A percentile compares a stretch with the other conserved stretches of the same genome.
These are phyloP conservation scores for Lacerta viridis DNA, from an alignment of 2,797 vertebrate genomes.

Conservation along the genomic window DNA sequence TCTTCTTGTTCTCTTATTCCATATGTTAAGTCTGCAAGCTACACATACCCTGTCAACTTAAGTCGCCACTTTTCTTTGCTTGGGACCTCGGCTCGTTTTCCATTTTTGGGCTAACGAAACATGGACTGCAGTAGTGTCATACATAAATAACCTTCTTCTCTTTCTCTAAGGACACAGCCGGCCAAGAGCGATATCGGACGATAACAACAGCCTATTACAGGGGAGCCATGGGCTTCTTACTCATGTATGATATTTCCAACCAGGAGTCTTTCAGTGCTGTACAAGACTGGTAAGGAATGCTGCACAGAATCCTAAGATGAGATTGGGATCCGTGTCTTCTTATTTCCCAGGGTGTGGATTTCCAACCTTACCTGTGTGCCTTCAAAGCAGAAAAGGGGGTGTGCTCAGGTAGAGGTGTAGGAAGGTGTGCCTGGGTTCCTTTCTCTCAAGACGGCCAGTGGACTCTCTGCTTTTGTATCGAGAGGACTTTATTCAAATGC, in stretches of 20 bases:
- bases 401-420: too few relatives aligned
- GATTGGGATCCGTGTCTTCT: too few relatives aligned
- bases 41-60: too few relatives aligned
- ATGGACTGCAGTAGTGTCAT: too few relatives aligned
- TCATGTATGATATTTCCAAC: constrained; percentile 93
- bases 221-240: constrained; percentile 94
- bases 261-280: constrained; percentile 91
- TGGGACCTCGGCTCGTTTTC: too few relatives aligned
- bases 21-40: too few relatives aligned
- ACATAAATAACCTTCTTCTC: neutral
- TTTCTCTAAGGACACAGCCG: constrained; percentile 89
- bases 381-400: neutral
- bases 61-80: too few relatives aligned
- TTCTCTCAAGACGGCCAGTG: neutral
- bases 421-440: too few relatives aligned
- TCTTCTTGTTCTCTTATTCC: too few relatives aligned
- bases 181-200: constrained; percentile 93
- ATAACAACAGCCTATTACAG: constrained; percentile 96
- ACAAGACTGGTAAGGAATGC: constrained; percentile 89
- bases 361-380: neutral
- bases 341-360: neutral
- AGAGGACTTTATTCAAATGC: neutral
- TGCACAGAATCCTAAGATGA: neutral
- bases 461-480: neutral
- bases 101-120: too few relatives aligned